A percentile compares a stretch with the other conserved stretches of the same genome.
Conservation (phyloP, 2,797 vertebrate species). For the Urophycis tenuis region DNA sequence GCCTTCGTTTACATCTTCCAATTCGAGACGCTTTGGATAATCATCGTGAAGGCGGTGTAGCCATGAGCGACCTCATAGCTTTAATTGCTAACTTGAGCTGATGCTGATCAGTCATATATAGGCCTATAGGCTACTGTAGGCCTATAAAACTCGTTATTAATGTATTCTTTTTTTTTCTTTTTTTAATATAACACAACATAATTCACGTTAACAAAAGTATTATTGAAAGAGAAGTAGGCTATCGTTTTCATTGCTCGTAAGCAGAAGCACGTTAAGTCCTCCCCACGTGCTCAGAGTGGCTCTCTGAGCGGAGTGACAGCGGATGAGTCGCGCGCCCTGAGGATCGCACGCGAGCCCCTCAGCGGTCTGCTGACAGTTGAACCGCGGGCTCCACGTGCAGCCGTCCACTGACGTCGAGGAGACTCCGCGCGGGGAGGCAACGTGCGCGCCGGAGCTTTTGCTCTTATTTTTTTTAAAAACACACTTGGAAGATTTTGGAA, state of each 20-base stretch:
- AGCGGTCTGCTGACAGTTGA: constrained; percentile 56
- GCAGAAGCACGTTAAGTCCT: constrained; percentile 51
- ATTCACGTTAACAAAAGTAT: background rate
- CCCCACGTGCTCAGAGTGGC: constrained; percentile 43
- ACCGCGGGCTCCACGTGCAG: constrained; percentile 32
- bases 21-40: background rate
- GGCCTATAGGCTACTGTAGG: background rate
- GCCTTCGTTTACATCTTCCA: background rate
- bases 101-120: background rate
- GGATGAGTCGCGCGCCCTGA: constrained; percentile 61
- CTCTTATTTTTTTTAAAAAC: background rate
- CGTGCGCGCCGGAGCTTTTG: background rate
- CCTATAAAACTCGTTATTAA: too few relatives aligned
- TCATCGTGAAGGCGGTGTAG: background rate
- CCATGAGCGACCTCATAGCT: background rate
- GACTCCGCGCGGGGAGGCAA: background rate
- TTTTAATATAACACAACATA: background rate
- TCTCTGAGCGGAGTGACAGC: constrained; percentile 60
- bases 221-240: background rate
- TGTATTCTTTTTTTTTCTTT: background rate
- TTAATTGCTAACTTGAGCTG: background rate
- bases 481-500: background rate
- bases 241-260: background rate
- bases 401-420: constrained; percentile 20
- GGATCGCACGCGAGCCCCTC: constrained; percentile 59